Conservation (phyloP, 2,797 vertebrate species). For the Hypotaenidia philippensis region DNA sequence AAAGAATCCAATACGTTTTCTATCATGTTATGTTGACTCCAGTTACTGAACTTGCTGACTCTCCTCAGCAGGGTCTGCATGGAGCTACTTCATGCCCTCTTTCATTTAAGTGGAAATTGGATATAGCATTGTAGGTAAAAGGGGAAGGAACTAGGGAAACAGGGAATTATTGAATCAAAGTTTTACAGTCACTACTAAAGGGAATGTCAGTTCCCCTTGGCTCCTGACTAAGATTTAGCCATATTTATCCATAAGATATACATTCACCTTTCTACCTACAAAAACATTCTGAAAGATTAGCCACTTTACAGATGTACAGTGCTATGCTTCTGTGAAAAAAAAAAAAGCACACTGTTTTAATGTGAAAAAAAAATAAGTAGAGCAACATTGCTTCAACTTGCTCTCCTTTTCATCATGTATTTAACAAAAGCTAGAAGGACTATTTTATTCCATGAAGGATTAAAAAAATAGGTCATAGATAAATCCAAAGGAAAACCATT, state of each 20-base stretch:
- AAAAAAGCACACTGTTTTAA: slow-evolving; percentile 8
- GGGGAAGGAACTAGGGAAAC: neutral
- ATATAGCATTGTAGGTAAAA: neutral
- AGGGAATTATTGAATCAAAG: neutral
- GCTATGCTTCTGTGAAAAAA: neutral
- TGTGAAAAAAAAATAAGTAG: neutral
- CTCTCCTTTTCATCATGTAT: neutral
- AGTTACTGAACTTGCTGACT: neutral
- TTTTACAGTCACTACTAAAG: neutral
- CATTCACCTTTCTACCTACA: neutral
- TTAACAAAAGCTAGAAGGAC: slow-evolving; percentile 10
- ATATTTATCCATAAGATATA: neutral
- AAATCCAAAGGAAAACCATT: slow-evolving; percentile 43
- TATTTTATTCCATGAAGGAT: neutral
- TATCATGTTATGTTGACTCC: fast-evolving
- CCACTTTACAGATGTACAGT: neutral
- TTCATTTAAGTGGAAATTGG: neutral
- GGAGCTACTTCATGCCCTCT: neutral
- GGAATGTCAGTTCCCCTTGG: neutral
- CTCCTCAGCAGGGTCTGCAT: neutral
- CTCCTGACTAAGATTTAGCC: neutral
- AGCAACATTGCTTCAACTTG: neutral
- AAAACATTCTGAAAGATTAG: neutral
- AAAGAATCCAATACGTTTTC: neutral
- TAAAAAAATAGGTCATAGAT: slow-evolving; percentile 44